These are phyloP conservation scores for Takifugu flavidus DNA, from an alignment of 2,113 vertebrate genomes.

Conservation along the genomic window DNA sequence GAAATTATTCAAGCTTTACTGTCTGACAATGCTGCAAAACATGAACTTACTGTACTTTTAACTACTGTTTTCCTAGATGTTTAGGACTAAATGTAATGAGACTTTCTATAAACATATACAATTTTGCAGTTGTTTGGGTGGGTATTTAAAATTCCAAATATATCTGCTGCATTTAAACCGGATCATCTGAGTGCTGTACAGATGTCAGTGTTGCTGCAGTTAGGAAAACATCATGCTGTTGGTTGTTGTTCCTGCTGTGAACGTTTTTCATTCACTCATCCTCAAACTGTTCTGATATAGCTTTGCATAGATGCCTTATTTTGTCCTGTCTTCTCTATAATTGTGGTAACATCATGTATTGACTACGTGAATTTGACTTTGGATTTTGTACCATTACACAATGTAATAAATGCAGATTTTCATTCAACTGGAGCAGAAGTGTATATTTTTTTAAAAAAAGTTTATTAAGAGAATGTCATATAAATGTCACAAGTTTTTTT, in stretches of 20 bases:
- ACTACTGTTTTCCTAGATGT: neutral
- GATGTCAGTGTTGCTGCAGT: slow-evolving; percentile 22
- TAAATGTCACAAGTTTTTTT: slow-evolving; percentile 59
- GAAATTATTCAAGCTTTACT: neutral
- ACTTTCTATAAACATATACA: neutral
- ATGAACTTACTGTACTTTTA: neutral
- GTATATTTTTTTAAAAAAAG: slow-evolving; percentile 18
- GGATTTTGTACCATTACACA: slow-evolving; percentile 67
- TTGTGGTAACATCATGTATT: slow-evolving; percentile 41
- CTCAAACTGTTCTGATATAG: slow-evolving; percentile 15
- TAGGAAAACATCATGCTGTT: neutral
- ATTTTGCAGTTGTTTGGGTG: neutral
- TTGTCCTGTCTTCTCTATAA: slow-evolving; percentile 27
- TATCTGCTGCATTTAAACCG: slow-evolving; percentile 6
- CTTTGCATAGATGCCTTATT: slow-evolving; percentile 55
- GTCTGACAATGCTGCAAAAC: neutral
- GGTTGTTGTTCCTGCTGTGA: slow-evolving; percentile 25
- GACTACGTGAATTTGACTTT: slow-evolving; percentile 57
- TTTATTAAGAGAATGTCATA: slow-evolving; percentile 72
- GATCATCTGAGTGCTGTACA: slow-evolving; percentile 17
- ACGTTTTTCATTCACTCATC: slow-evolving; percentile 16
- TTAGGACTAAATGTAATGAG: neutral
- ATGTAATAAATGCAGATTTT: slow-evolving; percentile 70
- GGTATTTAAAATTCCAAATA: neutral
- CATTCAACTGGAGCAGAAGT: neutral